phyloP scores from a whole-genome alignment of 2,888 invertebrate genomes.

The Nemapogon koenigi region DNA sequence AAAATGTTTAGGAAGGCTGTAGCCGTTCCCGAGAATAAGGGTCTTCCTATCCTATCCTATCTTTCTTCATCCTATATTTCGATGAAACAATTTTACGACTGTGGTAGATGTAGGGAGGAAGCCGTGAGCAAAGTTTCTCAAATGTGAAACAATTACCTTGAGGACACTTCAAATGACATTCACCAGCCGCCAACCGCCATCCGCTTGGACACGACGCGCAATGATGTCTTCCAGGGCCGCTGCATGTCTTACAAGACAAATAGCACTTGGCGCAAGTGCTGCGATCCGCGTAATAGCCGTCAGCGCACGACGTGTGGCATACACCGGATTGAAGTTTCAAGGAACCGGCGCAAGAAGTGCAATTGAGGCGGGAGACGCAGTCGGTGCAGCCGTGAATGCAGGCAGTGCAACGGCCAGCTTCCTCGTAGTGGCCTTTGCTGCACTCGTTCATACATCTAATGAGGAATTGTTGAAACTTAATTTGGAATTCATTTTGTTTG shows the following conservation, averaged over 20 bases:
- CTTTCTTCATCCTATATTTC: too few relatives aligned
- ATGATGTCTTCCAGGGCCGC: constrained; percentile 83
- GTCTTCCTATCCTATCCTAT: too few relatives aligned
- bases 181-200: constrained; percentile 83
- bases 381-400: constrained; percentile 81
- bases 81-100: too few relatives aligned
- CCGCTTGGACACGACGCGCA: constrained; percentile 83
- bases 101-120: too few relatives aligned
- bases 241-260: constrained; percentile 84
- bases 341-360: constrained; percentile 78
- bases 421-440: constrained; percentile 77
- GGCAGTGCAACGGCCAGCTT: constrained; percentile 74
- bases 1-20: too few relatives aligned
- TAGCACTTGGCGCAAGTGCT: constrained; percentile 85
- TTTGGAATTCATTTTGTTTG: too few relatives aligned
- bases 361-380: constrained; percentile 81
- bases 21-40: too few relatives aligned
- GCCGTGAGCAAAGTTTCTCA: too few relatives aligned
- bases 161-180: constrained; percentile 86
- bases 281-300: constrained; percentile 85
- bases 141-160: constrained; percentile 62
- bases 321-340: constrained; percentile 84
- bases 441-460: constrained; percentile 78
- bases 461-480: constrained; percentile 28
- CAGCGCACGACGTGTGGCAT: constrained; percentile 79